phyloP scores from a whole-genome alignment of 2,888 invertebrate species.

The Trissolcus brochymenae region DNA sequence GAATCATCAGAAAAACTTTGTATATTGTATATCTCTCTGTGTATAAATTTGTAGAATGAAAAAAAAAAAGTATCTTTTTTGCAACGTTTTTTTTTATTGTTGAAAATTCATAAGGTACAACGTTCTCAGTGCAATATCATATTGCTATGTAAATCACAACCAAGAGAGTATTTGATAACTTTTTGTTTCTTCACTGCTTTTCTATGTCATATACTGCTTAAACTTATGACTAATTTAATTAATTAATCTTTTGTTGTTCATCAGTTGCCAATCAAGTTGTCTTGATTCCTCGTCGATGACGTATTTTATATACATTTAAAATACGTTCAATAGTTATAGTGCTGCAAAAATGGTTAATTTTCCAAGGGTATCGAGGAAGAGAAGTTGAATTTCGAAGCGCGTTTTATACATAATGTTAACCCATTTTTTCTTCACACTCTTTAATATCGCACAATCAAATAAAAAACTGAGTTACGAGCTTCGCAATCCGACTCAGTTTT shows the following conservation, averaged over 20 bases:
- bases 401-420: constrained; percentile 15
- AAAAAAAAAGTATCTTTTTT: background rate
- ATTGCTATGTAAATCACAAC: constrained; percentile 75
- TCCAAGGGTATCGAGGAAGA: background rate
- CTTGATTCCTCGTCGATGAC: background rate
- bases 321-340: background rate
- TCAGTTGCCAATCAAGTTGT: background rate
- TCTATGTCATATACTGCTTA: background rate
- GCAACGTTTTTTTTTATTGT: constrained; percentile 3
- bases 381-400: background rate
- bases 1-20: too few relatives aligned
- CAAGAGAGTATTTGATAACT: constrained; percentile 71
- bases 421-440: too few relatives aligned
- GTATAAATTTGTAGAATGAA: too few relatives aligned
- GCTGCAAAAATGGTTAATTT: background rate
- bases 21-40: too few relatives aligned
- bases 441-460: too few relatives aligned
- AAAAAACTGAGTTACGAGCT: too few relatives aligned
- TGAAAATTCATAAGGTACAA: constrained; percentile 39
- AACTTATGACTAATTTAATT: background rate
- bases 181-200: constrained; percentile 11
- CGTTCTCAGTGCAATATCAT: constrained; percentile 53
- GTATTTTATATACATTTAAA: constrained; percentile 1
- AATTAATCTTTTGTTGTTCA: background rate
- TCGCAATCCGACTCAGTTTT: too few relatives aligned